Evolutionary conservation across 2,888 invertebrate species (phyloP).

Genomic region (Callinectes sapidus): DNA sequence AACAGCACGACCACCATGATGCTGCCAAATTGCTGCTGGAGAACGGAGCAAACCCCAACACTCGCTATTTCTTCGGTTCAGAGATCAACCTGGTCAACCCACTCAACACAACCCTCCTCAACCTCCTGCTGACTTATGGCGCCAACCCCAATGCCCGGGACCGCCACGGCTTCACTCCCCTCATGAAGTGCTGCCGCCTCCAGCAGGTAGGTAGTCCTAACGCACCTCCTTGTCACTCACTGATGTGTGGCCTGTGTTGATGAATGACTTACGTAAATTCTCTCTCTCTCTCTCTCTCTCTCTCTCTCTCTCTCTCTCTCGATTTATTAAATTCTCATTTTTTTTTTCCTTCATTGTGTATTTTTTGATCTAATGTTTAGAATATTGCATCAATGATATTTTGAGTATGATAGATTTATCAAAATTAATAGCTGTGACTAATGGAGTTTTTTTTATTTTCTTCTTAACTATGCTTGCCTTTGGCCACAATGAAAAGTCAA

Average conservation of each 20-base stretch:
- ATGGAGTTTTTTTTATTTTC: not conserved
- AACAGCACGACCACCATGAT: slow-evolving; percentile 84
- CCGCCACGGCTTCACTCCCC: slow-evolving; percentile 89
- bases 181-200: slow-evolving; percentile 92
- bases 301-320: not conserved
- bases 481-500: too few species aligned
- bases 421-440: not conserved
- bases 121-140: slow-evolving; percentile 88
- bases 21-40: slow-evolving; percentile 83
- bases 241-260: not conserved
- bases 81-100: slow-evolving; percentile 91
- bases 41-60: slow-evolving; percentile 92
- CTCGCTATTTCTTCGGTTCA: slow-evolving; percentile 91
- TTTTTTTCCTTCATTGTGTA: not conserved
- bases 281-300: not conserved
- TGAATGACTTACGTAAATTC: not conserved
- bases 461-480: not conserved
- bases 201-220: slow-evolving; percentile 80
- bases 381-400: not conserved
- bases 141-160: slow-evolving; percentile 92
- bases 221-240: slow-evolving; percentile 3
- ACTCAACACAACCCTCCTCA: slow-evolving; percentile 86
- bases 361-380: not conserved
- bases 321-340: too few species aligned
- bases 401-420: not conserved